Percentiles rank a stretch among this genome's conserved stretches.
These are phyloP conservation scores for Hirtodrosophila trivittata DNA, from an alignment of 2,888 invertebrate genomes.

Conservation along the genomic window DNA sequence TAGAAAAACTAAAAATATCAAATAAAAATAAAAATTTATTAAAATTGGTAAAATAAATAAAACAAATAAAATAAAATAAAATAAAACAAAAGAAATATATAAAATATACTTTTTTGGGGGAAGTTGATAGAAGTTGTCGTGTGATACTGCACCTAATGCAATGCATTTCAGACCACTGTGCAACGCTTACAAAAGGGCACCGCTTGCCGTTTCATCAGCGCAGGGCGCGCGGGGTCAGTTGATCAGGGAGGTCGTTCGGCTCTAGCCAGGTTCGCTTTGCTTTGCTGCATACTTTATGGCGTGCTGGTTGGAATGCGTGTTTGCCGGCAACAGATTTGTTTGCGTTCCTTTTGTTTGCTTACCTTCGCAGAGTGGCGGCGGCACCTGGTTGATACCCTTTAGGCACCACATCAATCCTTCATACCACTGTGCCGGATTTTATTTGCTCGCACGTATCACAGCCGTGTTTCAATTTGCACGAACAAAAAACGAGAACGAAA, in stretches of 20 bases:
- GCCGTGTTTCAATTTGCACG: slow-evolving; percentile 77
- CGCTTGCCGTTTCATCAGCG: slow-evolving; percentile 31
- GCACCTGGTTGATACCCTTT: not conserved
- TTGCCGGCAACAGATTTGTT: slow-evolving; percentile 71
- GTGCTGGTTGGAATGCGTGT: slow-evolving; percentile 61
- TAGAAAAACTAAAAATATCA: no score
- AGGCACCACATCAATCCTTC: not conserved
- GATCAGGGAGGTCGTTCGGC: slow-evolving; percentile 31
- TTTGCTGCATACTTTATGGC: slow-evolving; percentile 72
- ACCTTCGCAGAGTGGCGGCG: slow-evolving; percentile 11
- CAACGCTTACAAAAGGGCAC: slow-evolving; percentile 41
- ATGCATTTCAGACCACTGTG: not conserved
- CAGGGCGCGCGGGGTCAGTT: slow-evolving; percentile 26
- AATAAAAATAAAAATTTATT: no score
- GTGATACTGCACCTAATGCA: no score
- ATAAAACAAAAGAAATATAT: not conserved
- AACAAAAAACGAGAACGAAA: slow-evolving; percentile 24
- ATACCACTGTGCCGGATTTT: slow-evolving; percentile 30
- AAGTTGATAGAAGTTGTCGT: no score
- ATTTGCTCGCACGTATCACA: slow-evolving; percentile 68
- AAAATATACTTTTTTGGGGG: no score
- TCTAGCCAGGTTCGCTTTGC: slow-evolving; percentile 26
- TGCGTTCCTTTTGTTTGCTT: slow-evolving; percentile 60
- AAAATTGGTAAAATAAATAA: no score
- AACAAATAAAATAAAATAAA: not conserved